These are phyloP conservation scores for Branchellion lobata DNA, from an alignment of 2,888 invertebrate species.

Conservation along the genomic window DNA sequence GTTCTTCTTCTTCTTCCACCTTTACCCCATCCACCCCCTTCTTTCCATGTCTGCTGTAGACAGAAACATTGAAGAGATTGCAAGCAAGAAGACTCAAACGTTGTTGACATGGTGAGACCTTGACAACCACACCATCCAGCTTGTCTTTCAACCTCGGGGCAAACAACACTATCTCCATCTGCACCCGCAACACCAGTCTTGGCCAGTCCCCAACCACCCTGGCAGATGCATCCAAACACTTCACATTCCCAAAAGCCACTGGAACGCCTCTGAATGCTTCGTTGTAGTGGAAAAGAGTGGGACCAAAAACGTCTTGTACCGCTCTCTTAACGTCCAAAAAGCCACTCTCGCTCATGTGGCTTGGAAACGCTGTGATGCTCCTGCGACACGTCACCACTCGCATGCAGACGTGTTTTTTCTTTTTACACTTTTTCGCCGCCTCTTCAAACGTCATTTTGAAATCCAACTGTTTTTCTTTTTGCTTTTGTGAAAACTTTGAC, in stretches of 20 bases:
- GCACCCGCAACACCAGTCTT: not conserved
- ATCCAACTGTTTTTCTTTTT: not conserved
- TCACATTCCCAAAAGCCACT: not conserved
- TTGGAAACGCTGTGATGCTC: not conserved
- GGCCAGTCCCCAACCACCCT: not conserved
- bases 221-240: not conserved
- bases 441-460: not conserved
- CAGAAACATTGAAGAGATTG: not conserved
- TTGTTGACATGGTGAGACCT: not conserved
- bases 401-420: not conserved
- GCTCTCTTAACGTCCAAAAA: not conserved
- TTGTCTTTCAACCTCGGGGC: not conserved
- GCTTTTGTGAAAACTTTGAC: not conserved
- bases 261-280: constrained; percentile 2
- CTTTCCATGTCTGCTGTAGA: constrained; percentile 11
- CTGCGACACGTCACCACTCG: not conserved
- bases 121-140: not conserved
- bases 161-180: not conserved
- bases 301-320: not conserved
- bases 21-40: not conserved
- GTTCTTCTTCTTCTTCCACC: not conserved
- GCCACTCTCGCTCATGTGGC: not conserved
- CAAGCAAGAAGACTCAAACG: not conserved
- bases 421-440: not conserved
- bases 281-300: not conserved